These are phyloP conservation scores for Apteryx mantelli DNA, from an alignment of 2,113 vertebrate species.

Conservation along the genomic window DNA sequence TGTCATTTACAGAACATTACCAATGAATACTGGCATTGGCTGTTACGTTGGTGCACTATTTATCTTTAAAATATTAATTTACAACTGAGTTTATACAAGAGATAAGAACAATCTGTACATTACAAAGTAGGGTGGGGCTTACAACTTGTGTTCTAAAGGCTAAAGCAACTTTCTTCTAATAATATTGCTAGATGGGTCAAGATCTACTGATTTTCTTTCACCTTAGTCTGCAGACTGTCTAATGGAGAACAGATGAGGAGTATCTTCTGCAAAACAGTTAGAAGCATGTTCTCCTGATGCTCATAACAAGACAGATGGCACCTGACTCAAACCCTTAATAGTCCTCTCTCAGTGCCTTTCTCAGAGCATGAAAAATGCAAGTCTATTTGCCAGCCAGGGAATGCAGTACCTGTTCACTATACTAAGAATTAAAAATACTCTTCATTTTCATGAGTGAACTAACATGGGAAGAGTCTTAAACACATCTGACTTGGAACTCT, in stretches of 20 bases:
- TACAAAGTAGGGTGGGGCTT: background rate
- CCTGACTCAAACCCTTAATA: background rate
- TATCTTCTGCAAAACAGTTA: background rate
- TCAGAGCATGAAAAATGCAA: background rate
- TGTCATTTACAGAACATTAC: background rate
- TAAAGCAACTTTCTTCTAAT: background rate
- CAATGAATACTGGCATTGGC: background rate
- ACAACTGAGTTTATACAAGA: background rate
- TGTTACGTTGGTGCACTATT: background rate
- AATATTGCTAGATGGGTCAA: background rate
- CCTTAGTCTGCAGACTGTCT: background rate
- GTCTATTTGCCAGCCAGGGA: background rate
- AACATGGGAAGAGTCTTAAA: conserved; percentile 22
- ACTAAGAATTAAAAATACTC: conserved; percentile 8
- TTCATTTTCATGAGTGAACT: background rate
- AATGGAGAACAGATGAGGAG: background rate
- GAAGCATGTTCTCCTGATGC: background rate
- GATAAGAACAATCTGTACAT: background rate
- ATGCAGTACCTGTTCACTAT: background rate
- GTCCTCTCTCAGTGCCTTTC: background rate
- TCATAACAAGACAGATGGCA: background rate
- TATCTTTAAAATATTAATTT: background rate
- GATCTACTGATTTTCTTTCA: background rate
- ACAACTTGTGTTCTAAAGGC: background rate
- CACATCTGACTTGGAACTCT: background rate